Evolutionary conservation across 2,888 invertebrate genomes (phyloP).

Genomic region (Polyommatus iphigenia): DNA sequence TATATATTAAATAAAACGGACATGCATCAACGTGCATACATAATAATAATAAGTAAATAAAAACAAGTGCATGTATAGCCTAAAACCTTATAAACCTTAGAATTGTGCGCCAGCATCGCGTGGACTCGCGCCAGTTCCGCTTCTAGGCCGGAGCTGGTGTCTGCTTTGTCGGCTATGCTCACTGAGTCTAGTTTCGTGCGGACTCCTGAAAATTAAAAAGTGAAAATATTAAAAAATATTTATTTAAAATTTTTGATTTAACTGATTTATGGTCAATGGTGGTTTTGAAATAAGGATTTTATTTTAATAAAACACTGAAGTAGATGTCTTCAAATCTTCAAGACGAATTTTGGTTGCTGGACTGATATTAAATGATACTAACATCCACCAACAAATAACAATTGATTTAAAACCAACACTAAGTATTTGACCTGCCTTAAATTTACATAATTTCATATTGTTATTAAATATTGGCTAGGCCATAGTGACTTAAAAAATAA

Average conservation of each 20-base stretch:
- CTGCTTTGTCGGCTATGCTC: slow-evolving; percentile 48
- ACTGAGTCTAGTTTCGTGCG: slow-evolving; percentile 64
- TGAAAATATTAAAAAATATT: neutral
- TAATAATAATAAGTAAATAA: slow-evolving; percentile 45
- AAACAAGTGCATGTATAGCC: slow-evolving; percentile 79
- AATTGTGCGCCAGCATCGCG: slow-evolving; percentile 93
- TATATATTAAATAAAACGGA: slow-evolving; percentile 25
- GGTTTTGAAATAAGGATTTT: too few relatives aligned
- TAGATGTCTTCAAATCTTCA: too few relatives aligned
- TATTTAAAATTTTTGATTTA: too few relatives aligned
- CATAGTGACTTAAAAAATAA: neutral
- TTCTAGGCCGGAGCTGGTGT: slow-evolving; percentile 76
- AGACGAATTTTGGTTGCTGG: too few relatives aligned
- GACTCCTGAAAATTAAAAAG: slow-evolving; percentile 53
- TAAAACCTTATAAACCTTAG: slow-evolving; percentile 89
- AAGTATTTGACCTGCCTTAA: too few relatives aligned
- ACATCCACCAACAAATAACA: too few relatives aligned
- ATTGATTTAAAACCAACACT: too few relatives aligned
- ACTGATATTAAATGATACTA: too few relatives aligned
- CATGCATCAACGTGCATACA: slow-evolving; percentile 19
- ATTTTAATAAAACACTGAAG: too few relatives aligned
- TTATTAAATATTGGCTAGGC: too few relatives aligned
- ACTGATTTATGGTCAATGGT: too few relatives aligned
- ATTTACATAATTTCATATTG: too few relatives aligned
- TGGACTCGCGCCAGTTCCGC: slow-evolving; percentile 91